Percentiles rank a stretch among this genome's conserved stretches.
phyloP scores from a whole-genome alignment of 1,140 invertebrate genomes.

The Heliconius himera region DNA sequence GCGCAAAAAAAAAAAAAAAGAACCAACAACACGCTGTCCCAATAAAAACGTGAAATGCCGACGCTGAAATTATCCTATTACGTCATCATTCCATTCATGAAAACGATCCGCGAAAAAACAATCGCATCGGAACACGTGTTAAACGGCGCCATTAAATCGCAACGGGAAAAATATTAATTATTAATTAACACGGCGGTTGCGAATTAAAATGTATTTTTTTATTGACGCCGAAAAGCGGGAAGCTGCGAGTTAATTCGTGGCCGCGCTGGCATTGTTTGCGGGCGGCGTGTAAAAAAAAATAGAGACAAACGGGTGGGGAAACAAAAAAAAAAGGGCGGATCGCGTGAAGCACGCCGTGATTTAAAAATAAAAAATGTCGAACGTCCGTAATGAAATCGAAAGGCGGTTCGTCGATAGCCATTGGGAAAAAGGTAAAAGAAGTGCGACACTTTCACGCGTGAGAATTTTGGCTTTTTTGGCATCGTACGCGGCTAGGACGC shows the following conservation, averaged over 20 bases:
- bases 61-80: conserved; percentile 80
- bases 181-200: conserved; percentile 73
- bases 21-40: conserved; percentile 70
- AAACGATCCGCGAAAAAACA: conserved; percentile 76
- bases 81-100: conserved; percentile 80
- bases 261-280: conserved; percentile 79
- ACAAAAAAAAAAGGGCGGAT: conserved; percentile 62
- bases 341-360: conserved; percentile 73
- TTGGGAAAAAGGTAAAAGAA: conserved; percentile 79
- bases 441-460: conserved; percentile 77
- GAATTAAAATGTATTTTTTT: conserved; percentile 81
- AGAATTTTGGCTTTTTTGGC: conserved; percentile 78
- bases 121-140: conserved; percentile 77
- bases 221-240: conserved; percentile 77
- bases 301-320: conserved; percentile 66
- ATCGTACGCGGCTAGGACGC: conserved; percentile 49
- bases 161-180: conserved; percentile 79
- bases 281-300: conserved; percentile 71
- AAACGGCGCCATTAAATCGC: conserved; percentile 71
- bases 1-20: conserved; percentile 50
- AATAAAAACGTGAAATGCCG: conserved; percentile 81
- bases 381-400: conserved; percentile 81
- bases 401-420: conserved; percentile 79
- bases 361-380: conserved; percentile 80
- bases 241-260: conserved; percentile 77